Evolutionary conservation across 2,797 vertebrate species (phyloP).

Genomic region (Molothrus ater): DNA sequence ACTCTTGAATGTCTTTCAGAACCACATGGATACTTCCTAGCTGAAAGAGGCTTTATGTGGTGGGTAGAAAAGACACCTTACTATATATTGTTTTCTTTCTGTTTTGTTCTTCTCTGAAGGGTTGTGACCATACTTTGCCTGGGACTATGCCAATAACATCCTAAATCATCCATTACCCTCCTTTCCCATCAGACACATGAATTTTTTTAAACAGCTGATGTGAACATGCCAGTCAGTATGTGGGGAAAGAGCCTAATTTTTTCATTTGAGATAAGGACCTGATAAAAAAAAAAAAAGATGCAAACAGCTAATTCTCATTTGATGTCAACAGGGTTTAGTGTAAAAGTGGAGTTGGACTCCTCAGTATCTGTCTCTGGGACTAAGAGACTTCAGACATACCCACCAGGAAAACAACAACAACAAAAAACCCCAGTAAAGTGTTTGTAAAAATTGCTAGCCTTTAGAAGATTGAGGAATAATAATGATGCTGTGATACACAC

Average conservation of each 20-base stretch:
- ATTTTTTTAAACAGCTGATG: neutral
- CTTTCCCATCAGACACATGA: neutral
- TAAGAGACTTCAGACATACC: fast-evolving
- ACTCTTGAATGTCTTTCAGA: neutral
- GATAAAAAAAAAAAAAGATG: neutral
- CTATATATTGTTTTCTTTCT: neutral
- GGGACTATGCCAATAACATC: neutral
- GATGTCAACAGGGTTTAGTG: neutral
- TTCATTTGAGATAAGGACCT: neutral
- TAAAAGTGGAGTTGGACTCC: neutral
- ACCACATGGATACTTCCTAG: neutral
- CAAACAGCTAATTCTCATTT: neutral
- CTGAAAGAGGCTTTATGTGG: neutral
- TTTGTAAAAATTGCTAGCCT: neutral
- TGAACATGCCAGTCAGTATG: neutral
- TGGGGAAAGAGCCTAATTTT: neutral
- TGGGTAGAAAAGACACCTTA: neutral
- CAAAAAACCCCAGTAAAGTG: neutral
- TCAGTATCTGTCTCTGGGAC: neutral
- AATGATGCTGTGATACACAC: neutral
- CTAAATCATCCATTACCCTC: neutral
- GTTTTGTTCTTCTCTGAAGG: neutral
- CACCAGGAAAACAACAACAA: neutral
- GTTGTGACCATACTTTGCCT: neutral
- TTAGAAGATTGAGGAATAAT: neutral